phyloP scores from a whole-genome alignment of 2,113 vertebrate genomes.

The Hipposideros armiger region DNA sequence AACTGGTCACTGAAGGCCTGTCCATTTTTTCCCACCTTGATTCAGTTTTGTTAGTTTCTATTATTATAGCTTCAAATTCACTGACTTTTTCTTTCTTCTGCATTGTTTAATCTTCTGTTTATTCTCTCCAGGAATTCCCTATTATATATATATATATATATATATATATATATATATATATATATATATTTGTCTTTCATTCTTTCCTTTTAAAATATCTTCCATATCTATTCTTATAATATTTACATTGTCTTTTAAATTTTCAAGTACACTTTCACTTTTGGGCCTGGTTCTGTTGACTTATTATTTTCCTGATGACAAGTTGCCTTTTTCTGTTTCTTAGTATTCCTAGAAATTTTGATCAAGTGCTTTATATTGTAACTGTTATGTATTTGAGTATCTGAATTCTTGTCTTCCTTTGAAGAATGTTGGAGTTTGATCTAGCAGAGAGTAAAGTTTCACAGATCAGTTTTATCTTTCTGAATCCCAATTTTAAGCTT shows the following conservation, averaged over 20 bases:
- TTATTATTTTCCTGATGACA: background rate
- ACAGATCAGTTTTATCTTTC: background rate
- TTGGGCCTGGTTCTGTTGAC: background rate
- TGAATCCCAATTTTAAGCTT: background rate
- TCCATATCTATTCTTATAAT: background rate
- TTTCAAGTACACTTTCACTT: background rate
- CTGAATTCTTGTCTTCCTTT: background rate
- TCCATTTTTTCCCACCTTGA: background rate
- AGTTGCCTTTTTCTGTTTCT: background rate
- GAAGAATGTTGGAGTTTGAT: background rate
- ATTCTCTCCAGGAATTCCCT: background rate
- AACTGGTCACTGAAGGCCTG: background rate
- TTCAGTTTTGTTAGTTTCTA: background rate
- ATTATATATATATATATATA: background rate
- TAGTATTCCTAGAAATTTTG: background rate
- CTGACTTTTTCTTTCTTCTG: background rate
- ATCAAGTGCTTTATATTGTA: background rate
- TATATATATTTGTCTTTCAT: background rate
- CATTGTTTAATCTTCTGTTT: background rate
- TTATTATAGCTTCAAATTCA: background rate
- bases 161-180: background rate
- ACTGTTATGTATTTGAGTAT: background rate
- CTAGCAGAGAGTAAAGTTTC: background rate
- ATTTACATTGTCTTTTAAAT: background rate
- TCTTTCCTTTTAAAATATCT: background rate